Base-by-base conservation (phyloP, 2,888 invertebrate genomes). In the Pheosia gnoma region DNA sequence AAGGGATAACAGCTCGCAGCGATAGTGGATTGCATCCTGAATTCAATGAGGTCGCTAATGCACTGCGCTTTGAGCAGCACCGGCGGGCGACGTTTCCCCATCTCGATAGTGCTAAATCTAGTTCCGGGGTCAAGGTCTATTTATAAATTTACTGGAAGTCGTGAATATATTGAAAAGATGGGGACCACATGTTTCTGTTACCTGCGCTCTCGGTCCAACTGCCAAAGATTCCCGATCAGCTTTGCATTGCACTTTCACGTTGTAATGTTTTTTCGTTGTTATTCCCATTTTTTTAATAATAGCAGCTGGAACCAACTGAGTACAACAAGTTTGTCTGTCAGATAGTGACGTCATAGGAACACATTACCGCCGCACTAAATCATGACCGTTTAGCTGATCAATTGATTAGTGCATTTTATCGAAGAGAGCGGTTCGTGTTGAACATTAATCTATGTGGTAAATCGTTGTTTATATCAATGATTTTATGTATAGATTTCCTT, bases 41-140 rank as follows among this genome's bases (percentile, higher is more conserved):
- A 53, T 53, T 53, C 9, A 53, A 36, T 53, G 11, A 53, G 53
- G 53, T 11, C 37, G 7, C 52, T 37, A 53, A 53, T 53, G 53
- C 37, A 53, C 9, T 10, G 53, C 53, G 25, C 53, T 53, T 37
- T 38, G 53, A 37, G 37, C 36, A 51, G 25, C 47, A n/a, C 47
- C 47, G 8, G 9, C 47, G 25, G 25, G 51, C 25, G n/a, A 25
- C 25, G 5, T 3, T 25, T 7, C n/a, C 51, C 8, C 49, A 5
- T 13, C 51, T 25, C 51, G 6, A 25, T 0, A n/a, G 10, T 11
- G 10, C 45, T 47, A n/a, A 47, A 45, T 45, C 43, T 45, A 8
- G 43, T 45, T 45, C 43, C 43, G 43, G 43, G 43, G 43, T 45
- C 43, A 45, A 9, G 43, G 6, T 45, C 10, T 45, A 45, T 9